Percentiles rank a stretch among this genome's conserved stretches.
Evolutionary conservation across 1,140 invertebrate species (phyloP).

Genomic region (Limonius californicus): DNA sequence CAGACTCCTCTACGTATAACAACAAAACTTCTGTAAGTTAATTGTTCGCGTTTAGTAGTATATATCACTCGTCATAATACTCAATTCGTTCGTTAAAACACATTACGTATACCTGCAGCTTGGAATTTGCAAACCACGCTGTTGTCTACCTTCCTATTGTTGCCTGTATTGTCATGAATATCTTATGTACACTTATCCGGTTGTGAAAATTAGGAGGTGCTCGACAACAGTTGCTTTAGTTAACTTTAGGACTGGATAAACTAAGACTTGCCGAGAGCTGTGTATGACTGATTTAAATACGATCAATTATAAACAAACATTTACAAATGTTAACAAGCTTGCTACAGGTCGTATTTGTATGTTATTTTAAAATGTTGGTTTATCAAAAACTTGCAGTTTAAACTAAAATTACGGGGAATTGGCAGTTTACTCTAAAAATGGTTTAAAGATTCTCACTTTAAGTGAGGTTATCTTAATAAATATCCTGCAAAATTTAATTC

Average conservation of each 20-base stretch:
- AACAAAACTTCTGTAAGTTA: conserved; percentile 34
- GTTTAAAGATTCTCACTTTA: too few relatives aligned
- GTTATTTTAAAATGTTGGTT: not conserved
- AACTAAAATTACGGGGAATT: too few relatives aligned
- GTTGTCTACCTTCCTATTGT: conserved; percentile 1
- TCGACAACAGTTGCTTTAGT: not conserved
- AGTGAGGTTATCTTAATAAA: too few relatives aligned
- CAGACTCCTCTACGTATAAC: conserved; percentile 38
- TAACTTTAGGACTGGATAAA: too few relatives aligned
- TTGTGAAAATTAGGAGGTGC: not conserved
- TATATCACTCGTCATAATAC: conserved; percentile 45
- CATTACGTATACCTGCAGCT: conserved; percentile 10
- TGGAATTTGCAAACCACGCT: not conserved
- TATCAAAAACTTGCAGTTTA: too few relatives aligned
- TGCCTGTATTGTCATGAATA: conserved; percentile 9
- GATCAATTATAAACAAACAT: not conserved
- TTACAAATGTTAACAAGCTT: not conserved
- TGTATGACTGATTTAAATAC: too few relatives aligned
- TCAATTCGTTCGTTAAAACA: conserved; percentile 28
- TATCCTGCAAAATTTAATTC: too few relatives aligned
- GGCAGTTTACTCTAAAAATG: too few relatives aligned
- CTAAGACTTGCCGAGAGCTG: too few relatives aligned
- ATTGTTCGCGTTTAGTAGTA: conserved; percentile 34
- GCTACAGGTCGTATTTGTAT: conserved; percentile 2
- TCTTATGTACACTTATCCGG: not conserved